Conservation (phyloP, 1,140 invertebrate species). For the Papilio machaon region DNA sequence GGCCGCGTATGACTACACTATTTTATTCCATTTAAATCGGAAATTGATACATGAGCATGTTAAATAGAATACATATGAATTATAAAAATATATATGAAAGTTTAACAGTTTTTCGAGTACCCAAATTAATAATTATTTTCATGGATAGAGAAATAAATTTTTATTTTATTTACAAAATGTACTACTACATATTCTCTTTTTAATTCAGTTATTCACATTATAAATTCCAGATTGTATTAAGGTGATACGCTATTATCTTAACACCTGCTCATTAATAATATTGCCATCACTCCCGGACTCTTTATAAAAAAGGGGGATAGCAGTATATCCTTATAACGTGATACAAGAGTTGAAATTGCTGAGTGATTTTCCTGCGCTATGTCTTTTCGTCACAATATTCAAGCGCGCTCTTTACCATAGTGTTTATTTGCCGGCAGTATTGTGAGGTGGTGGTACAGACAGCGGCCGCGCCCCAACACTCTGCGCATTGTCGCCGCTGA, state of each 20-base stretch:
- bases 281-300: too few species aligned
- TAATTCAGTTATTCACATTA: too few species aligned
- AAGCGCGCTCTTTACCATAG: background rate
- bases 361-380: background rate
- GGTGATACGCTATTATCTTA: too few species aligned
- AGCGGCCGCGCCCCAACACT: conserved; percentile 1
- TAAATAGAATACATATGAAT: background rate
- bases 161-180: too few species aligned
- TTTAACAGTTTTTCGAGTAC: too few species aligned
- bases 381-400: background rate
- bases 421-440: background rate
- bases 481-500: conserved; percentile 19
- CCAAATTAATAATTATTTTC: too few species aligned
- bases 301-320: too few species aligned
- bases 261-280: too few species aligned
- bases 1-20: background rate
- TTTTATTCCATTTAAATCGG: conserved; percentile 1
- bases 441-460: background rate
- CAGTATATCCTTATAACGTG: too few species aligned
- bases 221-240: too few species aligned
- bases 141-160: too few species aligned
- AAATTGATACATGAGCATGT: background rate
- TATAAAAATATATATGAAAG: background rate
- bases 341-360: background rate
- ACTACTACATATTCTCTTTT: too few species aligned